Conservation (phyloP, 2,797 vertebrate genomes). For the Diglossa cyanea region DNA sequence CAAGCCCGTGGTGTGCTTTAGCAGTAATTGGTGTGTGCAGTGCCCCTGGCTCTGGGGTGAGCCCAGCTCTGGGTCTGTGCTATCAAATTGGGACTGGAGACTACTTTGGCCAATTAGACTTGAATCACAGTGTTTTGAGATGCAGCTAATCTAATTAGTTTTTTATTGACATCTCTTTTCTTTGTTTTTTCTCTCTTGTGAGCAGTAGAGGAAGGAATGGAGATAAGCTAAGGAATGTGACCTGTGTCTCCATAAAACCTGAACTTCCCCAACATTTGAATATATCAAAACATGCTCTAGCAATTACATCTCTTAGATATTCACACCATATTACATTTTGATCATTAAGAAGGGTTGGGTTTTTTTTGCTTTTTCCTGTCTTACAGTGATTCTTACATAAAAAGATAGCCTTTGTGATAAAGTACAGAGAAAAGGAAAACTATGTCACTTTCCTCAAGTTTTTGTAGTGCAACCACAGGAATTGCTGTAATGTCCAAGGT, state of each 20-base stretch:
- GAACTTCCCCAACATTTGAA: background rate
- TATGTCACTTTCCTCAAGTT: background rate
- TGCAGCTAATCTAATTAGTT: constrained; percentile 57
- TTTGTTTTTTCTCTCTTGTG: background rate
- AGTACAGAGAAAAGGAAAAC: background rate
- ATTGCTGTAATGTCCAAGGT: background rate
- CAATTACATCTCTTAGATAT: background rate
- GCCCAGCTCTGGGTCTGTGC: constrained; percentile 6
- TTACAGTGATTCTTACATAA: background rate
- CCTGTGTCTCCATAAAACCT: background rate
- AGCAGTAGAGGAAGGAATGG: background rate
- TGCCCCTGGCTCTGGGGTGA: background rate
- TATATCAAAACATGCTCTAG: background rate
- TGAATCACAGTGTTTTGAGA: constrained; percentile 48
- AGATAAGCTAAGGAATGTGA: background rate
- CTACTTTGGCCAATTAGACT: constrained; percentile 62
- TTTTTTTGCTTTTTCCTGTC: background rate
- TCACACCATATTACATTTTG: background rate
- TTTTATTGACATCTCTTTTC: constrained; percentile 1
- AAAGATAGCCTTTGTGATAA: background rate
- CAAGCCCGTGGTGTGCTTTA: background rate
- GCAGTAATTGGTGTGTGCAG: constrained; percentile 45
- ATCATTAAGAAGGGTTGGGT: background rate
- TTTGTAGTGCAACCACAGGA: background rate
- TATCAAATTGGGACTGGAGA: constrained; percentile 10